Conservation (phyloP, 2,888 invertebrate species). For the Fragum sueziense region DNA sequence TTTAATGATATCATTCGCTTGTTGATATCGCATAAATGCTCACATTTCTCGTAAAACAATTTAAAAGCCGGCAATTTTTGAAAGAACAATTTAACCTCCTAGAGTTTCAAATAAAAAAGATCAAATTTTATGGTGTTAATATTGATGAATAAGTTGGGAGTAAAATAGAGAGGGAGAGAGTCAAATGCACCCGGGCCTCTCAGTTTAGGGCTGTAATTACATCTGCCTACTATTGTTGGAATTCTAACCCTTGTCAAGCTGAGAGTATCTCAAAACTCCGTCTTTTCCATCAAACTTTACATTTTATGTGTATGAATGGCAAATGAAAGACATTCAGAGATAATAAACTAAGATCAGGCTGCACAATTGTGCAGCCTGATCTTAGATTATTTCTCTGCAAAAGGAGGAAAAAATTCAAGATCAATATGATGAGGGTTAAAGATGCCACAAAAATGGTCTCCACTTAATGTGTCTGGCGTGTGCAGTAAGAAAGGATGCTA, state of each 20-base stretch:
- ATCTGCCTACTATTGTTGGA: constrained; percentile 21
- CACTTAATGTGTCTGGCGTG: constrained; percentile 14
- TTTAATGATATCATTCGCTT: constrained; percentile 19
- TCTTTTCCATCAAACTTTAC: no score
- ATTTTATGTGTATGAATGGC: no score
- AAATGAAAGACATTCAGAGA: no score
- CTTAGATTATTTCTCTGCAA: no score
- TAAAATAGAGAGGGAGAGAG: constrained; percentile 22
- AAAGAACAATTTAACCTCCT: constrained; percentile 26
- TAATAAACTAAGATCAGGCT: no score
- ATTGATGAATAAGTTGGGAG: constrained; percentile 15
- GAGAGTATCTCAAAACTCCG: no score
- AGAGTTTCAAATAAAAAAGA: constrained; percentile 29
- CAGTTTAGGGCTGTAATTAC: constrained; percentile 52
- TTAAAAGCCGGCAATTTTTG: constrained; percentile 46
- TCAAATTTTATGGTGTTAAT: constrained; percentile 32
- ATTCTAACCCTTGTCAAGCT: no score
- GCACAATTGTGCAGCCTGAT: no score
- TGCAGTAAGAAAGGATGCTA: constrained; percentile 5
- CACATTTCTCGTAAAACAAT: constrained; percentile 44
- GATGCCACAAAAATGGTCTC: constrained; percentile 7
- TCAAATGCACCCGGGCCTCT: constrained; percentile 16
- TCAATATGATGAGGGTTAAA: no score
- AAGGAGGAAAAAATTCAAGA: no score
- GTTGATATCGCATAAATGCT: constrained; percentile 19